Evolutionary conservation across 2,888 invertebrate species (phyloP), one percentile per base, ranked within the genome.

Genomic region (Netelia inedita): DNA sequence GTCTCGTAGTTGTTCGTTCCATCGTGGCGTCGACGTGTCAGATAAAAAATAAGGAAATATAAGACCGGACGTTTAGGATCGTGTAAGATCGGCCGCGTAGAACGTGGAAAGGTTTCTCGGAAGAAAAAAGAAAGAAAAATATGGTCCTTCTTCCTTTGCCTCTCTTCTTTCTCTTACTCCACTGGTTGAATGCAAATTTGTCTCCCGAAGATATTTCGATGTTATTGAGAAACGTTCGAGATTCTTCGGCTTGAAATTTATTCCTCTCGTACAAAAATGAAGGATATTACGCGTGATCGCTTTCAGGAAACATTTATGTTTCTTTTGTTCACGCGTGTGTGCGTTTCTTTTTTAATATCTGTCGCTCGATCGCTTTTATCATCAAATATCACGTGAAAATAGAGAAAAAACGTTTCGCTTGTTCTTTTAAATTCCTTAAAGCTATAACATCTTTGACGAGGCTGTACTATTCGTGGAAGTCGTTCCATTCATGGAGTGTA

Each of bases 391-490:
- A 35, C 35, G 5, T 35, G 35, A 35, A 35, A 35, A 6, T 6
- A 35, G 35, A 6, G 35, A 3, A 35, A 35, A 35, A 35, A 35
- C 3, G 6, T 35, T 5, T 35, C 6, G 35, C 35, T 35, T 6
- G 35, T 23, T 61, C 41, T 68, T 46, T 19, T 11, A n/a, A 10
- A 16, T 61, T 69, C 28, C 16, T 16, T 9, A 55, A 43, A 59
- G 21, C n/a, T 23, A 68, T 14, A 23, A 53, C 63, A 82, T 88
- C 85, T 89, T 88, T 86, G 87, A 85, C 78, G 83, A 79, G 88
- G 69, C 89, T 89, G 89, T 89, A 89, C 89, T 82, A 86, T 89
- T 89, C 89, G 88, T 88, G 88, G 89, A 89, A 89, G 89, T 86
- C 88, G 87, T 89, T 86, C 88, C 88, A 89, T 89, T 89, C 89